Evolutionary conservation across 2,888 invertebrate species (phyloP).

Genomic region (Epistrophe eligans): DNA sequence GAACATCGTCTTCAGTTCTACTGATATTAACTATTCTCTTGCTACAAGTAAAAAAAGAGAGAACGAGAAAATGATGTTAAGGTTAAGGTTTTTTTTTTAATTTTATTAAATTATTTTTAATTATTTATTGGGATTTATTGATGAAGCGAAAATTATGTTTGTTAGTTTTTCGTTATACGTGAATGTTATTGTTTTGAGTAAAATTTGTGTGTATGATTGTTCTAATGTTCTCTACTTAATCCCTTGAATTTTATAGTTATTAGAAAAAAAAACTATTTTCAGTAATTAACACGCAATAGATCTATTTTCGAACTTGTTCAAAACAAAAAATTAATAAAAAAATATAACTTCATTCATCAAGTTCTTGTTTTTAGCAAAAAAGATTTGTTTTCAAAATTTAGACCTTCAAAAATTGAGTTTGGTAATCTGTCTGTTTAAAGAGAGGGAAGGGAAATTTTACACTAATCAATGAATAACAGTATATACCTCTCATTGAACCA

Average conservation of each 20-base stretch:
- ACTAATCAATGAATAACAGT: too few species aligned
- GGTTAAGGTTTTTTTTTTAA: constrained; percentile 61
- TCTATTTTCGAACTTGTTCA: too few species aligned
- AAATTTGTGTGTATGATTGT: neutral
- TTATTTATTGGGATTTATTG: constrained; percentile 30
- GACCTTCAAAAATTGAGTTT: too few species aligned
- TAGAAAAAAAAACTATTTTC: neutral
- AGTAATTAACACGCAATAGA: neutral
- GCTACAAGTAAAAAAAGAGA: constrained; percentile 85
- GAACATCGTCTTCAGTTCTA: constrained; percentile 90
- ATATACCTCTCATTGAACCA: too few species aligned
- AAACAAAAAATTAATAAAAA: too few species aligned
- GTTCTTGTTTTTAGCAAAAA: too few species aligned
- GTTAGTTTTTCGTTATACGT: constrained; percentile 42
- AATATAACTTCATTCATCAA: too few species aligned
- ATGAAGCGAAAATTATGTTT: constrained; percentile 44
- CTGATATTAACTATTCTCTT: constrained; percentile 90
- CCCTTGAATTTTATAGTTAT: neutral
- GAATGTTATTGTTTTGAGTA: neutral
- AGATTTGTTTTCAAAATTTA: too few species aligned
- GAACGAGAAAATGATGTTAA: constrained; percentile 73
- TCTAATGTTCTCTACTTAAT: neutral
- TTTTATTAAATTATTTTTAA: constrained; percentile 31
- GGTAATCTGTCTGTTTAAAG: too few species aligned
- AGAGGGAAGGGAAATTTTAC: too few species aligned